Evolutionary conservation across 2,113 vertebrate genomes (phyloP).

Genomic region (Ornithorhynchus anatinus): DNA sequence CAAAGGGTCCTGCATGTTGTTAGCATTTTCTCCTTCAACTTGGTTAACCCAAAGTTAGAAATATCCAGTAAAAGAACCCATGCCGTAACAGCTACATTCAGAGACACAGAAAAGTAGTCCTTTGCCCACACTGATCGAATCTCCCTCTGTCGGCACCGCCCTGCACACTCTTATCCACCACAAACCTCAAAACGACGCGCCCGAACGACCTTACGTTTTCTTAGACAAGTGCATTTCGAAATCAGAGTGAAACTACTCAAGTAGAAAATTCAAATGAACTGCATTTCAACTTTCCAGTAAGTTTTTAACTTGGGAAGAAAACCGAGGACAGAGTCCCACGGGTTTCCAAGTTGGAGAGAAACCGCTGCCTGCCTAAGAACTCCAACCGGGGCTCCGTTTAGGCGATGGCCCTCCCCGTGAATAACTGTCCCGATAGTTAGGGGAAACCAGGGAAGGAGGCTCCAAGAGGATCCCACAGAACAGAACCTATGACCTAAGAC

Average conservation of each 20-base stretch:
- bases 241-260: background rate
- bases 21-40: conserved; percentile 66
- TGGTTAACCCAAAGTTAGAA: conserved; percentile 74
- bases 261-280: background rate
- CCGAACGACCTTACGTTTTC: conserved; percentile 40
- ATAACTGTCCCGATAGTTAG: background rate
- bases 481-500: conserved; percentile 30
- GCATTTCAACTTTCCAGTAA: background rate
- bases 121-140: conserved; percentile 46
- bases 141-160: conserved; percentile 46
- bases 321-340: background rate
- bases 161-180: conserved; percentile 42
- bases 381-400: background rate
- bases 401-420: background rate
- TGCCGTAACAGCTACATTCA: conserved; percentile 75
- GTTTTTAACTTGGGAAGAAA: background rate
- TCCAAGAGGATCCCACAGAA: conserved; percentile 51
- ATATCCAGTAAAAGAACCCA: conserved; percentile 59
- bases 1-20: conserved; percentile 48
- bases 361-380: background rate
- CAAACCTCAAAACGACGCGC: conserved; percentile 55
- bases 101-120: conserved; percentile 57
- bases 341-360: background rate
- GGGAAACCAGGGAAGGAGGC: conserved; percentile 10
- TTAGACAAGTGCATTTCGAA: conserved; percentile 54